Percentiles rank a stretch among this genome's conserved stretches.
phyloP scores from a whole-genome alignment of 2,797 vertebrate species.

The Pantherophis alleghaniensis region DNA sequence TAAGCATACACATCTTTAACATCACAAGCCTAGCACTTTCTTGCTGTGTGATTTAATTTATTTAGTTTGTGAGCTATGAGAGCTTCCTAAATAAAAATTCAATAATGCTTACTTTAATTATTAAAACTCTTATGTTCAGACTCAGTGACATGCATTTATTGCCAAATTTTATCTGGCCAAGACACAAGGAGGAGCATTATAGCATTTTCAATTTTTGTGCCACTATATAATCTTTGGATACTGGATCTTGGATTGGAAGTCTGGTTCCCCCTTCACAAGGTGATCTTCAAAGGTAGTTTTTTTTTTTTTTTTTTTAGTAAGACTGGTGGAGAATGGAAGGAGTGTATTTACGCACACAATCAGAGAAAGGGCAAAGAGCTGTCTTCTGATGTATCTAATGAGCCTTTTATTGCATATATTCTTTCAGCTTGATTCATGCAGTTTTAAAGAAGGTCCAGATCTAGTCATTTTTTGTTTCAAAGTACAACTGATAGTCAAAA shows the following conservation, averaged over 20 bases:
- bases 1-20: constrained; percentile 14
- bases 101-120: neutral
- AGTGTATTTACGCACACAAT: neutral
- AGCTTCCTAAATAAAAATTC: neutral
- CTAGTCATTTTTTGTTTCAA: neutral
- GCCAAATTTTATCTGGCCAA: neutral
- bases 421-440: neutral
- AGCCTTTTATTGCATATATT: neutral
- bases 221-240: neutral
- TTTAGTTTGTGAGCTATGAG: neutral
- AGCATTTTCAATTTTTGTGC: neutral
- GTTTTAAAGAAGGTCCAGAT: neutral
- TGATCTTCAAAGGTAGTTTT: neutral
- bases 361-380: neutral
- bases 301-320: neutral
- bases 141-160: neutral
- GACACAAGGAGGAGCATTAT: neutral
- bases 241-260: neutral
- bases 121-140: neutral
- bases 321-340: neutral
- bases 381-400: neutral
- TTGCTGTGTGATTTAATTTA: neutral
- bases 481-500: neutral
- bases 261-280: too few species aligned
- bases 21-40: neutral